Base-by-base conservation (phyloP, 37 sponge, comb jelly and placozoan species). In the Haliclona indistincta region DNA sequence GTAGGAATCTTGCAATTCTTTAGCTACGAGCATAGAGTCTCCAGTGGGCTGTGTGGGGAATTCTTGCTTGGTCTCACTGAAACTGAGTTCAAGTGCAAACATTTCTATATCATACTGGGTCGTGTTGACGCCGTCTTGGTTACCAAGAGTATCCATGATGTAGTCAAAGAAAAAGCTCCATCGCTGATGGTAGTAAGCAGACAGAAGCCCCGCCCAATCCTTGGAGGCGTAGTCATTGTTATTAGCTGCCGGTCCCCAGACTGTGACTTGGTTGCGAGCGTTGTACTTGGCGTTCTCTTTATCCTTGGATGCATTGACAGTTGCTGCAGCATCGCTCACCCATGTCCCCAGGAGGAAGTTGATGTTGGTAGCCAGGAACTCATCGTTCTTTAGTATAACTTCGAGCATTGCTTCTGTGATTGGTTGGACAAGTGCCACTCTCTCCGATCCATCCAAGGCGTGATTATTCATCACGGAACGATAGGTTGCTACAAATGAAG, bases 181-280 rank as follows among this genome's bases (percentile, higher is more conserved):
- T 11, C 91, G 54, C 7, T 43, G 19, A 28, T 23, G 15, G 67
- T 90, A 85, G 68, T 85, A 90, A 41, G 52, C 68, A 0, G 44
- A 53, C 8, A 90, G 71, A 22, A 85, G 67, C 39, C 91, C 91
- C 4, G 81, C 47, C 91, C 91, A 90, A 32, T 84, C 58, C 68
- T 90, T 90, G 37, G 47, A 32, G 10, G 91, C 91, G 28, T 90
- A 90, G 38, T 90, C 91, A 13, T 86, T 73, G 29, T 83, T 78
- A 34, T 88, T 77, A 32, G 70, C 74, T 13, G 63, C 17, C 35
- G 79, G 80, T 10, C 91, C 91, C 91, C 91, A 90, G 70, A 85
- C 78, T 34, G 91, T 90, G 25, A 90, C 54, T 60, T 90, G 91
- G 54, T 90, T 85, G n/a, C 85, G 91, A 74, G 91, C 91, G 36